These are phyloP conservation scores for Melanaphis sacchari DNA, from an alignment of 1,140 invertebrate species.

Conservation along the genomic window DNA sequence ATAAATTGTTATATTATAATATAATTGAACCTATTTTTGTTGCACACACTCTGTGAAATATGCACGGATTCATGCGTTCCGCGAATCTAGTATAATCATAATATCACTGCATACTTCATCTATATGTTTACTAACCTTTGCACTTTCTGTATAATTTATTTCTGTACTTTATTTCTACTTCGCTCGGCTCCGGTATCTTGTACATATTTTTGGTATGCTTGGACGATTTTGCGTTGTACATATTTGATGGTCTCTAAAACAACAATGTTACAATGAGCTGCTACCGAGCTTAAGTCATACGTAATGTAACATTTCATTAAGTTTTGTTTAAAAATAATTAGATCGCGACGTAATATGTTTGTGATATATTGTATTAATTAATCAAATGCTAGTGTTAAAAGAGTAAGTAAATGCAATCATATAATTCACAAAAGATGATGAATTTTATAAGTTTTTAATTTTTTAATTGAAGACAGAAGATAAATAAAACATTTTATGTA, in stretches of 20 bases:
- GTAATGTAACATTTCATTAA: not conserved
- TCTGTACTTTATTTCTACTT: slow-evolving; percentile 68
- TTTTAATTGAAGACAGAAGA: too few species aligned
- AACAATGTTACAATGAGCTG: not conserved
- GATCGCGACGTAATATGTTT: not conserved
- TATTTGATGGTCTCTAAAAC: slow-evolving; percentile 30
- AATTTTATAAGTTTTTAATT: not conserved
- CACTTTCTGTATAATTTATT: slow-evolving; percentile 72
- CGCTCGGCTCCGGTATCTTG: slow-evolving; percentile 62
- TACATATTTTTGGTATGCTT: slow-evolving; percentile 10
- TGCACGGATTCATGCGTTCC: not conserved
- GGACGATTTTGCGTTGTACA: not conserved
- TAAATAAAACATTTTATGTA: not conserved
- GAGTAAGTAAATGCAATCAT: not conserved
- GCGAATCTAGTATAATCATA: not conserved
- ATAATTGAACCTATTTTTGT: not conserved
- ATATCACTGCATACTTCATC: not conserved
- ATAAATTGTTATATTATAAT: not conserved
- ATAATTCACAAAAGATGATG: not conserved
- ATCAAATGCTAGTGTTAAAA: not conserved
- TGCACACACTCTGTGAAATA: not conserved
- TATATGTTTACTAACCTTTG: slow-evolving; percentile 61
- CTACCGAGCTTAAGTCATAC: not conserved
- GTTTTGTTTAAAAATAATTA: not conserved
- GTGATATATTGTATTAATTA: not conserved